These are phyloP conservation scores for Petrosia ficiformis DNA, from an alignment of 37 sponge, comb jelly and placozoan species.

Conservation along the genomic window DNA sequence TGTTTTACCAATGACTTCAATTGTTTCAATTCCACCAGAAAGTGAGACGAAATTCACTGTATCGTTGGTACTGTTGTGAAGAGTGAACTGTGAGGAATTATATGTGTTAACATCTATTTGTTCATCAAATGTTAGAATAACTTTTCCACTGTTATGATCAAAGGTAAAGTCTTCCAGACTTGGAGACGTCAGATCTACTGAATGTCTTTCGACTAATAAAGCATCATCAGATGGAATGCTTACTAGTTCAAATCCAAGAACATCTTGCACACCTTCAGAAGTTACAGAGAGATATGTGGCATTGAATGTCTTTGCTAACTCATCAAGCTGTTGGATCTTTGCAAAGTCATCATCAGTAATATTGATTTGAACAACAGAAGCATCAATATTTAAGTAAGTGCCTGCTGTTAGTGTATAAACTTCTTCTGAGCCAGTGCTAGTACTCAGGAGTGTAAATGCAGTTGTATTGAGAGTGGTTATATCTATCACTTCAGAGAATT, in stretches of 20 bases:
- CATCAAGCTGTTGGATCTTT: conserved; percentile 18
- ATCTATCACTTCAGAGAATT: conserved; percentile 75
- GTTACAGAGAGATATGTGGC: conserved; percentile 57
- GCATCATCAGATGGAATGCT: conserved; percentile 51
- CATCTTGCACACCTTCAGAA: conserved; percentile 51
- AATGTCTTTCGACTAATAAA: conserved; percentile 35
- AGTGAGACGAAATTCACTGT: conserved; percentile 50
- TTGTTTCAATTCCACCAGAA: conserved; percentile 45
- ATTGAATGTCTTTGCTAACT: conserved; percentile 48
- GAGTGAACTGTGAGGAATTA: conserved; percentile 50
- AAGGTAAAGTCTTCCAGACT: conserved; percentile 48
- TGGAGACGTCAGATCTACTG: conserved; percentile 76
- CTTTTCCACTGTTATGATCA: conserved; percentile 42
- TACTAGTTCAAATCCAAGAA: conserved; percentile 19
- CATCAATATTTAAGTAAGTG: neutral
- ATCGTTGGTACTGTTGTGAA: conserved; percentile 34
- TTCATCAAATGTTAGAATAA: conserved; percentile 80
- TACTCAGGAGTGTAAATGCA: conserved; percentile 51
- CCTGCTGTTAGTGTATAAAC: conserved; percentile 46
- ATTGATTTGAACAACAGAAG: conserved; percentile 35
- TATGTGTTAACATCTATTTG: conserved; percentile 34
- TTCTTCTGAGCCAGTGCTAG: conserved; percentile 8
- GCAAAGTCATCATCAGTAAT: conserved; percentile 62
- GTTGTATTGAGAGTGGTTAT: conserved; percentile 36
- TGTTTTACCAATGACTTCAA: conserved; percentile 6